These are phyloP conservation scores for Aporrectodea caliginosa DNA, from an alignment of 1,140 invertebrate genomes.

Conservation along the genomic window DNA sequence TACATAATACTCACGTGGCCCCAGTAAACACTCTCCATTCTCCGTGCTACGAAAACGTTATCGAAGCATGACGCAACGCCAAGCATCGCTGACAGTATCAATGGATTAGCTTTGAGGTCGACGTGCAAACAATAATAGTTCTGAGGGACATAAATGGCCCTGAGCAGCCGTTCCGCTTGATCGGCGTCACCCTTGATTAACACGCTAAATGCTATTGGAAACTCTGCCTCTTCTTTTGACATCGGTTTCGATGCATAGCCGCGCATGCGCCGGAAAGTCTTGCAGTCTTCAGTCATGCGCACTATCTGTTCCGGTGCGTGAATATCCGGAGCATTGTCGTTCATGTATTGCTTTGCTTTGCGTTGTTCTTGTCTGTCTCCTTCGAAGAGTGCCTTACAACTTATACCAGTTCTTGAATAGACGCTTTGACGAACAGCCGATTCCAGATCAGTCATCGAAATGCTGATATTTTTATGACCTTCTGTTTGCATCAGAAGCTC, in stretches of 20 bases:
- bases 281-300: conserved; percentile 13
- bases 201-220: conserved; percentile 31
- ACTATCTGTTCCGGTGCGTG: background rate
- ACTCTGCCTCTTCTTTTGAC: conserved; percentile 26
- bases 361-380: conserved; percentile 10
- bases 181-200: conserved; percentile 19
- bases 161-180: conserved; percentile 40
- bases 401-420: conserved; percentile 6
- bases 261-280: conserved; percentile 6
- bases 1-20: conserved; percentile 35
- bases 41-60: conserved; percentile 45
- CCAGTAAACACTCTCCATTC: conserved; percentile 36
- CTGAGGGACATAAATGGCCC: conserved; percentile 47
- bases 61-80: conserved; percentile 39
- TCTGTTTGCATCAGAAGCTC: too few relatives aligned
- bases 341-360: conserved; percentile 5
- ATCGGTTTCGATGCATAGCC: conserved; percentile 19
- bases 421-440: too few relatives aligned
- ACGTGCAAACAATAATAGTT: conserved; percentile 51
- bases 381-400: conserved; percentile 12
- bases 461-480: too few relatives aligned
- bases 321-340: background rate
- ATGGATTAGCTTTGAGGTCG: conserved; percentile 36
- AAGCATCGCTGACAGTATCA: conserved; percentile 5
- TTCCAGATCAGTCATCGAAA: too few relatives aligned